phyloP scores from a whole-genome alignment of 1,140 invertebrate genomes.

The Panonychus citri region DNA sequence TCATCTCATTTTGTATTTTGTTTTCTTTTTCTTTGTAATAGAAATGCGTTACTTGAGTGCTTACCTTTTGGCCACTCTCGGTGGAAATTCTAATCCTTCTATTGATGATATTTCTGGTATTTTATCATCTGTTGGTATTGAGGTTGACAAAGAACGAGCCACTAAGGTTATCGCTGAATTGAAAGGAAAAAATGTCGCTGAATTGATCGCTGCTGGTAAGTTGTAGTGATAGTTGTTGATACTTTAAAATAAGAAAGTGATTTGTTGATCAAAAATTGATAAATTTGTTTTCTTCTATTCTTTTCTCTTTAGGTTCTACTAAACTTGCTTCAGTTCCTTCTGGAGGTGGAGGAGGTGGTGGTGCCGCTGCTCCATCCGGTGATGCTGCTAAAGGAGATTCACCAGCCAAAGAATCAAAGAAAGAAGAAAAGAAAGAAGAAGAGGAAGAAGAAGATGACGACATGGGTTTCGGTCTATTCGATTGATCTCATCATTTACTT shows the following conservation, averaged over 20 bases:
- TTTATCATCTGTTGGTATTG: conserved; percentile 80
- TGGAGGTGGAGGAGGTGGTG: conserved; percentile 12
- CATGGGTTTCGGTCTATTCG: conserved; percentile 20
- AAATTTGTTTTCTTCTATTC: neutral
- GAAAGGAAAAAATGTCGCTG: conserved; percentile 66
- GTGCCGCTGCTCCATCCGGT: conserved; percentile 10
- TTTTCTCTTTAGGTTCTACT: conserved; percentile 12
- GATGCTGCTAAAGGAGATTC: conserved; percentile 10
- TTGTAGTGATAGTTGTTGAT: neutral
- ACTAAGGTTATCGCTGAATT: conserved; percentile 64
- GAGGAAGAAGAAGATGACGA: conserved; percentile 22
- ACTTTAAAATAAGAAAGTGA: neutral
- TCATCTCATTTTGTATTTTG: no score
- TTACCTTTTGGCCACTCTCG: no score
- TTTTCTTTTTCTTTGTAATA: no score
- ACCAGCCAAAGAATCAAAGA: conserved; percentile 17
- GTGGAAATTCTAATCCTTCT: no score
- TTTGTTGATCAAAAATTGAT: neutral
- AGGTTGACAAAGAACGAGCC: conserved; percentile 57
- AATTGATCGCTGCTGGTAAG: conserved; percentile 59
- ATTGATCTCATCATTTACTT: conserved; percentile 9
- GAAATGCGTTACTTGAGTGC: no score
- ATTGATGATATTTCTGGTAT: conserved; percentile 76
- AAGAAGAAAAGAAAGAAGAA: conserved; percentile 23
- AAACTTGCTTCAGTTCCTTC: conserved; percentile 17